These are phyloP conservation scores for Pseudococcus jackbeardsleyi DNA, from an alignment of 2,888 invertebrate species.

Conservation along the genomic window DNA sequence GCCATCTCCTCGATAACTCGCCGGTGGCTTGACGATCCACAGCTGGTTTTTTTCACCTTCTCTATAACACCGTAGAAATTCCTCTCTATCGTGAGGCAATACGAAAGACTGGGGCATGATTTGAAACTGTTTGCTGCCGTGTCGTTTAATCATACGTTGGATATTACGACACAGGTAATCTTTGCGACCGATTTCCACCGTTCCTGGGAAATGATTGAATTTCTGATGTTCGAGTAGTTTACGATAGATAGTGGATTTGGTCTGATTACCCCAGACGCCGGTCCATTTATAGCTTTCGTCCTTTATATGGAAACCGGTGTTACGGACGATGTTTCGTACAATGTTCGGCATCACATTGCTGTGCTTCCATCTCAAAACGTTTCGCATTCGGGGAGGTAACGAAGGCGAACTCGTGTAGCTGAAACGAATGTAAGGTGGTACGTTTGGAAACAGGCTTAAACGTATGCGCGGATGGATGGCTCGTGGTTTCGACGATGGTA, in stretches of 20 bases:
- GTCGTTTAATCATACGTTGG: slow-evolving; percentile 33
- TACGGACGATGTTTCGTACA: slow-evolving; percentile 25
- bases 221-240: slow-evolving; percentile 47
- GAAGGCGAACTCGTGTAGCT: slow-evolving; percentile 71
- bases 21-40: slow-evolving; percentile 55
- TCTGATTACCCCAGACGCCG: slow-evolving; percentile 45
- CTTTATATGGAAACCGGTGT: slow-evolving; percentile 36
- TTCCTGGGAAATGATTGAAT: slow-evolving; percentile 51
- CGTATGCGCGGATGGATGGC: slow-evolving; percentile 52
- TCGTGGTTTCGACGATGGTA: neutral
- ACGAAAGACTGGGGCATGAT: slow-evolving; percentile 48
- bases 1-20: slow-evolving; percentile 53
- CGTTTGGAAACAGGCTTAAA: slow-evolving; percentile 49
- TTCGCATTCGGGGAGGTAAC: neutral
- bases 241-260: slow-evolving; percentile 45
- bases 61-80: slow-evolving; percentile 26
- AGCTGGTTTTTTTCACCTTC: slow-evolving; percentile 75
- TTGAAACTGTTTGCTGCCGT: slow-evolving; percentile 31
- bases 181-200: slow-evolving; percentile 55
- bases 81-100: slow-evolving; percentile 30
- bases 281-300: slow-evolving; percentile 44
- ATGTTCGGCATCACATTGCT: slow-evolving; percentile 34
- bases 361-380: slow-evolving; percentile 44
- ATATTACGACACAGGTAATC: slow-evolving; percentile 49
- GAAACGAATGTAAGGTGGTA: slow-evolving; percentile 72